phyloP scores from a whole-genome alignment of 30 jellyfish, hydroid and myxozoan species.

The Cassiopea xamachana region DNA sequence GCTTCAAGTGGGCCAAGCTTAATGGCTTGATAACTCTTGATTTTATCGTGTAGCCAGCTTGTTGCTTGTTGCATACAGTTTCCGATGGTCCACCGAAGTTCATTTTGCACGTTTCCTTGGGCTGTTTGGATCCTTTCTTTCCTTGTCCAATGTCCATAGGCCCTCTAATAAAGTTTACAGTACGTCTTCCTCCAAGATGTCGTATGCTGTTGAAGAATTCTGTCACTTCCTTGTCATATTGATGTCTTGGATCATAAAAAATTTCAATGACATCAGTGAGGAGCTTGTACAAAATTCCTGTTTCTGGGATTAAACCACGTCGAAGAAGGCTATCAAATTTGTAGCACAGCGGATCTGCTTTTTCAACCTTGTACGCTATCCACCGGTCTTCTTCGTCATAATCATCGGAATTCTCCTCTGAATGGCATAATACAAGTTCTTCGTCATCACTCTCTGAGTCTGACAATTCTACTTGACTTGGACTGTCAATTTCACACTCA shows the following conservation, averaged over 20 bases:
- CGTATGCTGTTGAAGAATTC: constrained; percentile 47
- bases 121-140: constrained; percentile 29
- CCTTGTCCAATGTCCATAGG: constrained; percentile 49
- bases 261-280: constrained; percentile 32
- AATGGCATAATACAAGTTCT: too few relatives aligned
- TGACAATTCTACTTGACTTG: too few relatives aligned
- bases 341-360: too few relatives aligned
- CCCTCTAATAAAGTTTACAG: constrained; percentile 36
- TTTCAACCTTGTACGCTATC: too few relatives aligned
- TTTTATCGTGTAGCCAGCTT: constrained; percentile 34
- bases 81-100: constrained; percentile 48
- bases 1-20: too few relatives aligned
- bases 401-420: too few relatives aligned
- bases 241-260: constrained; percentile 23
- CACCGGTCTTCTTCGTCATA: too few relatives aligned
- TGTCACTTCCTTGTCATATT: constrained; percentile 40
- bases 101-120: constrained; percentile 5
- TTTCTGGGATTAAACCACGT: too few relatives aligned
- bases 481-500: too few relatives aligned
- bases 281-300: constrained; percentile 18
- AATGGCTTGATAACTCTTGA: constrained; percentile 28
- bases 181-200: constrained; percentile 60
- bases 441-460: too few relatives aligned
- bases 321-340: too few relatives aligned
- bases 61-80: constrained; percentile 26